Evolutionary conservation across 2,888 invertebrate species (phyloP), one percentile per base, ranked within the genome.

Genomic region (Xanthorhoe spadicearia): DNA sequence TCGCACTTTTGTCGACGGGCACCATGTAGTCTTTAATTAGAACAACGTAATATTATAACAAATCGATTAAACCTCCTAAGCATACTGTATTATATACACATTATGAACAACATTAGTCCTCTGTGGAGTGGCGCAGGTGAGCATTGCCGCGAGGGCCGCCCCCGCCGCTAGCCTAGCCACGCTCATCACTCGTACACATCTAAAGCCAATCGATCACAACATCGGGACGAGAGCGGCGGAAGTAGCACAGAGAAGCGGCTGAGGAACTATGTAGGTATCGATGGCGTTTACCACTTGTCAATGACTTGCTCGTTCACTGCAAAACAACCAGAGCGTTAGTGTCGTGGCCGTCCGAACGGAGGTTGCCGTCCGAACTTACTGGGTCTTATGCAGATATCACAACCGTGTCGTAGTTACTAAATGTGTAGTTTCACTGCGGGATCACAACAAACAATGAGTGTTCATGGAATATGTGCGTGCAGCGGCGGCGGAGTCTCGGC

Each of bases 261-360:
- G 91, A 90, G 90, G 91, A 89, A 89, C 90, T 90, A 89, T 85
- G 89, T 90, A 89, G 84, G 89, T 83, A 81, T 82, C 84, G 85
- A 89, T 92, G 91, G 90, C 84, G 88, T 87, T 93, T 94, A 94
- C 95, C 95, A 95, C 94, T 94, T 95, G 94, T 95, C 94, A 93
- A 95, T 85, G 93, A 96, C 95, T 92, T 89, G 92, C 87, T 96
- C 96, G 93, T 95, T 95, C 94, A 94, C 96, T 96, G 95, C 86
- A 95, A 95, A 93, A 93, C 85, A 93, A 92, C 86, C 88, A 78
- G 83, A 88, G 84, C 77, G 89, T 91, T 92, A 91, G 87, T 86
- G 84, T 81, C 69, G 80, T 77, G 80, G 77, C 78, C 85, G 85
- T 76, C 80, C 85, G 86, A 80, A 82, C 87, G 87, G 82, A 78